Percentiles rank a stretch among this genome's conserved stretches.
Evolutionary conservation across 2,113 vertebrate species (phyloP).

Genomic region (Micronycteris hirsuta): DNA sequence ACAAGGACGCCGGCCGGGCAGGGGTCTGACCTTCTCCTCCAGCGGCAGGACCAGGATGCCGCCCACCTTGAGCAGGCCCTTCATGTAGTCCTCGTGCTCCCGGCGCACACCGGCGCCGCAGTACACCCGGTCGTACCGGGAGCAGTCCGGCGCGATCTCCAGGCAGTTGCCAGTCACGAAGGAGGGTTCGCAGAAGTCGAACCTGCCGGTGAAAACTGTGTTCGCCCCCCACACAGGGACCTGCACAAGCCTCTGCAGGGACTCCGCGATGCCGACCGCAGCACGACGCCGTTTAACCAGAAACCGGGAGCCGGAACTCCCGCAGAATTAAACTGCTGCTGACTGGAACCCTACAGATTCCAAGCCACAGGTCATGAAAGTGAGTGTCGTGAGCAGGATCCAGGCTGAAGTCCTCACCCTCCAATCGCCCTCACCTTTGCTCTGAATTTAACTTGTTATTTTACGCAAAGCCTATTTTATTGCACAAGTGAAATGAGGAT

Average conservation of each 20-base stretch:
- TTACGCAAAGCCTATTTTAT: background rate
- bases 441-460: background rate
- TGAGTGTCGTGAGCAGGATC: background rate
- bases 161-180: slow-evolving; percentile 96
- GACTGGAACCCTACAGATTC: background rate
- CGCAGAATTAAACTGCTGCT: background rate
- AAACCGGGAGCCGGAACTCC: background rate
- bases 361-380: background rate
- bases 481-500: background rate
- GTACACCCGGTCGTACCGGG: slow-evolving; percentile 95
- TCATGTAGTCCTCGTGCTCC: slow-evolving; percentile 97
- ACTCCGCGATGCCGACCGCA: too few species aligned
- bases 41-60: slow-evolving; percentile 97
- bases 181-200: slow-evolving; percentile 96
- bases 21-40: slow-evolving; percentile 91
- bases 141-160: slow-evolving; percentile 92
- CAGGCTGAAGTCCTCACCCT: background rate
- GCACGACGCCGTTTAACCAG: background rate
- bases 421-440: background rate
- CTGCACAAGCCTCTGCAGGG: background rate
- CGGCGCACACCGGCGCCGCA: slow-evolving; percentile 97
- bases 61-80: slow-evolving; percentile 93
- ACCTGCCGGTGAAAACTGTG: slow-evolving; percentile 79
- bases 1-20: background rate
- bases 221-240: background rate